Evolutionary conservation across 2,888 invertebrate genomes (phyloP).

Genomic region (Cylloceria caligata): DNA sequence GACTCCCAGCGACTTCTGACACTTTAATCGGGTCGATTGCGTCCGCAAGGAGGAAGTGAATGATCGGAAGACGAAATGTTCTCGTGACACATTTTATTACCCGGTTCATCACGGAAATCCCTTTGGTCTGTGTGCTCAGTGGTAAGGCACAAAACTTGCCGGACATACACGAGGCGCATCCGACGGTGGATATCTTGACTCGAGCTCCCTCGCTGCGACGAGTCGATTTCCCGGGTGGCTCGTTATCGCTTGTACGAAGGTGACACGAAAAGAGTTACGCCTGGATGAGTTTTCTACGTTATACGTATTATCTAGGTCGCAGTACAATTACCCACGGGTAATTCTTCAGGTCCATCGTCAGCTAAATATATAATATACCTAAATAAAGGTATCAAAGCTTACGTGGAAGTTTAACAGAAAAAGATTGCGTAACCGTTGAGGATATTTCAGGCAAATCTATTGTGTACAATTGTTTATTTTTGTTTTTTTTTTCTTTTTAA

Average conservation of each 20-base stretch:
- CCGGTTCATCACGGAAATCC: slow-evolving; percentile 57
- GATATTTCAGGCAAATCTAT: too few species aligned
- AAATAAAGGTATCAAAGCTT: neutral
- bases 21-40: slow-evolving; percentile 52
- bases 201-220: too few species aligned
- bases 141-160: slow-evolving; percentile 25
- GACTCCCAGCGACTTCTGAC: slow-evolving; percentile 4
- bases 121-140: slow-evolving; percentile 22
- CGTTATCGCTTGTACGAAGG: slow-evolving; percentile 68
- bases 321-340: neutral
- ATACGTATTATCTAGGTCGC: neutral
- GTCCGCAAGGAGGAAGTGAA: slow-evolving; percentile 30
- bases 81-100: slow-evolving; percentile 60
- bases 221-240: slow-evolving; percentile 69
- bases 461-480: too few species aligned
- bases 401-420: neutral
- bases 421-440: neutral
- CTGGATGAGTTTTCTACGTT: slow-evolving; percentile 21
- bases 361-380: neutral
- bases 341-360: slow-evolving; percentile 3
- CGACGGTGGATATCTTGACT: neutral
- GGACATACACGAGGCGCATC: slow-evolving; percentile 16
- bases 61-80: slow-evolving; percentile 52
- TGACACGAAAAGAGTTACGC: slow-evolving; percentile 67
- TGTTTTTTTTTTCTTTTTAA: too few species aligned